phyloP scores from a whole-genome alignment of 1,140 invertebrate genomes.

The Mactra quadrangularis region DNA sequence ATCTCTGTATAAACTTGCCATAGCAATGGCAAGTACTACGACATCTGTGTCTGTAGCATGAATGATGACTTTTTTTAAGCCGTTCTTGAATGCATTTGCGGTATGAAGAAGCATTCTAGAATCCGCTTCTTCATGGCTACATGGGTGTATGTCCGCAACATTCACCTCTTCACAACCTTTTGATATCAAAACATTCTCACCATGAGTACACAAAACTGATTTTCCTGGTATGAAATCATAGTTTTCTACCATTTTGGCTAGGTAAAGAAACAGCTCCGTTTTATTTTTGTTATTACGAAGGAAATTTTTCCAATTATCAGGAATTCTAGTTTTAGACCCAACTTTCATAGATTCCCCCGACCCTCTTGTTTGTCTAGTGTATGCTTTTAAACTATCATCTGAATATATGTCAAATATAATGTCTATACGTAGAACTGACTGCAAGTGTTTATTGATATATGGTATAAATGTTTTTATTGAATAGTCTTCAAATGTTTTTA shows the following conservation, averaged over 20 bases:
- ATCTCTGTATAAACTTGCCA: background rate
- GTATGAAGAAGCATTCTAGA: background rate
- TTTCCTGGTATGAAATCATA: background rate
- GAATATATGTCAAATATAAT: constrained; percentile 49
- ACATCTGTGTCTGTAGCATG: constrained; percentile 25
- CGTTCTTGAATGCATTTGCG: background rate
- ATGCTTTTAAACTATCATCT: constrained; percentile 34
- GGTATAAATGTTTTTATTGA: background rate
- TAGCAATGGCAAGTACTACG: constrained; percentile 5
- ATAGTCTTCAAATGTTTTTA: background rate
- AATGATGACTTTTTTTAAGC: background rate
- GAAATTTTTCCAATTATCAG: background rate
- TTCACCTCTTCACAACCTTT: background rate
- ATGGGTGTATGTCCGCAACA: background rate
- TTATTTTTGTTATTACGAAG: background rate
- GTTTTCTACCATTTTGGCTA: background rate
- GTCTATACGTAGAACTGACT: background rate
- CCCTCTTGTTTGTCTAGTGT: constrained; percentile 6
- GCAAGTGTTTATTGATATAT: background rate
- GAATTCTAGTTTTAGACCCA: background rate
- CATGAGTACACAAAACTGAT: background rate
- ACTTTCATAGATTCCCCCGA: background rate
- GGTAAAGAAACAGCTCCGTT: background rate
- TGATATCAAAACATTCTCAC: background rate
- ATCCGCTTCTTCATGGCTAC: constrained; percentile 11